phyloP scores from a whole-genome alignment of 2,888 invertebrate species.

The Thelaira solivaga region DNA sequence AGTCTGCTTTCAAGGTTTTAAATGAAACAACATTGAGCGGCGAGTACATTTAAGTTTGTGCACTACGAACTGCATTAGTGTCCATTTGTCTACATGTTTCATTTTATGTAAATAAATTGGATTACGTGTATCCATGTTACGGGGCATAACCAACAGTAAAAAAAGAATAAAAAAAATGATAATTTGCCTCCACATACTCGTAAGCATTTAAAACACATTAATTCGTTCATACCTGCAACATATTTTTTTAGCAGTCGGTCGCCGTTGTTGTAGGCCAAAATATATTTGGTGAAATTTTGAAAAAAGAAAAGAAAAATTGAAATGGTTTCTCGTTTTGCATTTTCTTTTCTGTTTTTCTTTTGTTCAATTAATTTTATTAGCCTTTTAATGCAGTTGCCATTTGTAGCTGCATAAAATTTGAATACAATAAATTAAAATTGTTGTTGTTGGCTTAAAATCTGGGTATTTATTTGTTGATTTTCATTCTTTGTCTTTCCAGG shows the following conservation, averaged over 20 bases:
- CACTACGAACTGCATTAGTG: slow-evolving; percentile 5
- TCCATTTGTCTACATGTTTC: background rate
- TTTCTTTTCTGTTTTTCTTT: background rate
- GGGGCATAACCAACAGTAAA: slow-evolving; percentile 8
- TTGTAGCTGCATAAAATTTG: slow-evolving; percentile 14
- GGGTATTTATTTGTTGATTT: slow-evolving; percentile 16
- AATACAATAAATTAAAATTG: slow-evolving; percentile 3
- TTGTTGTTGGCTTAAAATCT: background rate
- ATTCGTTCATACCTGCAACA: background rate
- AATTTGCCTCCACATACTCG: slow-evolving; percentile 11
- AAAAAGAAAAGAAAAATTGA: slow-evolving; percentile 12
- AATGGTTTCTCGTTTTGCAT: no score
- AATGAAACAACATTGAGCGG: background rate
- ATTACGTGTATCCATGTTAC: slow-evolving; percentile 20
- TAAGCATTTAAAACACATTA: background rate
- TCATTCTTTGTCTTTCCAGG: slow-evolving; percentile 76
- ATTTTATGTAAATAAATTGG: slow-evolving; percentile 34
- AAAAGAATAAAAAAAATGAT: slow-evolving; percentile 16
- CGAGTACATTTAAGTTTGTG: background rate
- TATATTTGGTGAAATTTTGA: background rate
- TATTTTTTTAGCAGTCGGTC: background rate
- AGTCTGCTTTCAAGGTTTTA: background rate
- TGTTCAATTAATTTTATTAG: slow-evolving; percentile 21
- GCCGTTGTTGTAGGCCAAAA: background rate
- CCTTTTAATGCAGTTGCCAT: slow-evolving; percentile 34